These are phyloP conservation scores for Eretmochelys imbricata DNA, from an alignment of 2,113 vertebrate genomes.

Conservation along the genomic window DNA sequence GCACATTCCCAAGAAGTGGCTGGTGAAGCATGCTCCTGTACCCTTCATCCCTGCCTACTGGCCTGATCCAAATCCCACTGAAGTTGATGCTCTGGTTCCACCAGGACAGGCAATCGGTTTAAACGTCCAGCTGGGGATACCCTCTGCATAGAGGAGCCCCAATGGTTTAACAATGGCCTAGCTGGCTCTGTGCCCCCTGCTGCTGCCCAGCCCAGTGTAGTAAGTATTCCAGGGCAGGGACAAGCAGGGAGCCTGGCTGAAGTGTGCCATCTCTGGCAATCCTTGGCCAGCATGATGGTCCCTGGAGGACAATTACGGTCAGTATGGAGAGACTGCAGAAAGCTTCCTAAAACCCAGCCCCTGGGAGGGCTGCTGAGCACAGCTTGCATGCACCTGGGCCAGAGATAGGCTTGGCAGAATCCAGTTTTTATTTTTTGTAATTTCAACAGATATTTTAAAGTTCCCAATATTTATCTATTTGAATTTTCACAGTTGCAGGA, in stretches of 20 bases:
- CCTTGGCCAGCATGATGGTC: neutral
- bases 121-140: neutral
- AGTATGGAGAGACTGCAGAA: neutral
- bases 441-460: neutral
- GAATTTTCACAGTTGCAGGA: neutral
- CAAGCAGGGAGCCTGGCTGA: neutral
- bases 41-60: neutral
- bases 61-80: neutral
- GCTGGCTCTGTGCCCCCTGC: neutral
- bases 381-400: neutral
- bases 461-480: neutral
- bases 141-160: neutral
- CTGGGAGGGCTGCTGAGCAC: neutral
- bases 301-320: neutral
- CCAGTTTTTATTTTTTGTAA: neutral
- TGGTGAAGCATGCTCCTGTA: neutral
- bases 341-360: neutral
- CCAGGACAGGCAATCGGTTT: neutral
- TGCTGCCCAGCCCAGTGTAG: neutral
- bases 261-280: neutral
- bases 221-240: neutral
- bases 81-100: neutral
- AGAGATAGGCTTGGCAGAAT: neutral
- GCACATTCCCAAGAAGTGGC: rapidly evolving
- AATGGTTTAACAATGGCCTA: neutral